Conservation (phyloP, 2,888 invertebrate species). For the Pyrrhia umbra region DNA sequence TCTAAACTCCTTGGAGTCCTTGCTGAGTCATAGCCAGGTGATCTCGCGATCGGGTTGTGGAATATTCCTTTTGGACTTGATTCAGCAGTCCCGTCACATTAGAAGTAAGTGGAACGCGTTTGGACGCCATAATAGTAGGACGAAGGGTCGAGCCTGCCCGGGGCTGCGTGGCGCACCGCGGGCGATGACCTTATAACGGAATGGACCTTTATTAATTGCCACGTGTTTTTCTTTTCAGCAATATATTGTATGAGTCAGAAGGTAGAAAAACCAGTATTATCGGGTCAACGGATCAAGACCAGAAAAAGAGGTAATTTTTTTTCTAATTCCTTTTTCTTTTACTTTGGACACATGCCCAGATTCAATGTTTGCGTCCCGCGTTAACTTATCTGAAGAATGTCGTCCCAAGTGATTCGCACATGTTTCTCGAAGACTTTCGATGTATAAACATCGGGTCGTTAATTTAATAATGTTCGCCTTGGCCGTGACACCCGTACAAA, state of each 20-base stretch:
- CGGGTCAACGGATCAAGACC: conserved; percentile 99
- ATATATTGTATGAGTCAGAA: conserved; percentile 99
- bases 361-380: conserved; percentile 33
- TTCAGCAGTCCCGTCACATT: conserved; percentile 69
- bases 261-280: conserved; percentile 99
- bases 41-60: conserved; percentile 64
- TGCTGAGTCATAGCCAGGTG: conserved; percentile 74
- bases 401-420: conserved; percentile 25
- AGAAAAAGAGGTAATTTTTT: conserved; percentile 98
- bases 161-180: conserved; percentile 69
- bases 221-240: conserved; percentile 91
- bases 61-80: conserved; percentile 63
- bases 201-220: conserved; percentile 81
- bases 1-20: conserved; percentile 59
- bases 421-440: conserved; percentile 18
- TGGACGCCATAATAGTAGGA: conserved; percentile 74
- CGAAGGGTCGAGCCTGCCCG: conserved; percentile 65
- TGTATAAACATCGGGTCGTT: conserved; percentile 56
- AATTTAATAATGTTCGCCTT: conserved; percentile 62
- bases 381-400: conserved; percentile 28
- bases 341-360: conserved; percentile 48
- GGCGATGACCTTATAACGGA: conserved; percentile 84
- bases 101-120: conserved; percentile 73
- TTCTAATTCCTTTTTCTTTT: conserved; percentile 55
- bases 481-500: conserved; percentile 60